Evolutionary conservation across 2,888 invertebrate species (phyloP), one percentile per base, ranked within the genome.

Genomic region (Nomada ferruginata): DNA sequence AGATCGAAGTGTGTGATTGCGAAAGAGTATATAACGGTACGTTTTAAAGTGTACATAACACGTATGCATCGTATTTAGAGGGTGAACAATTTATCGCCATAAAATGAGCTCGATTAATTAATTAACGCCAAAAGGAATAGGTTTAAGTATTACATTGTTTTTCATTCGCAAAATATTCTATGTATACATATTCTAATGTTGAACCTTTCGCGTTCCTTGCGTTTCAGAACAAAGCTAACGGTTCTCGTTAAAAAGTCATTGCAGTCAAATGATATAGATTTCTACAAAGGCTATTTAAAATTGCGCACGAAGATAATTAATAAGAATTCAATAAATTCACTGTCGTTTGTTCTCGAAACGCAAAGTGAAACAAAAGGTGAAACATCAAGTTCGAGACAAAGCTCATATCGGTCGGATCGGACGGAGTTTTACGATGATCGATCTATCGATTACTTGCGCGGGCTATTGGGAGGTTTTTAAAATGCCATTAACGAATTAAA

Each of bases 41-140:
- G 44, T 71, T 57, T 76, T 71, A 76, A 79, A 55, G 47, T 82
- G 82, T 82, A 82, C 65, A 82, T 82, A 82, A 57, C 69, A 81
- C 69, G 80, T 81, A 81, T 44, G 81, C 80, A 66, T 69, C 64
- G 61, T 79, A 80, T 73, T 79, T 80, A 80, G 20, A 79, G 79
- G 72, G 7, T 68, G 61, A 61, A 72, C 55, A 78, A 63, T 79
- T 79, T 79, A 79, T 79, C 66, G 71, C 29, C 66, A 79, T 80
- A 72, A 53, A 80, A 68, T 61, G 66, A 66, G 47, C 71, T 61
- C 79, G 79, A 61, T 72, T 20, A 36, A 70, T 70, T 59, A 53
- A 79, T 68, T 47, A 76, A 64, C 65, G 60, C 47, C 53, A 68
- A 64, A 59, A 60, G 7, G 36, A 36, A 18, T 80, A 80, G 59